A percentile compares a stretch with the other conserved stretches of the same genome.
Conservation (phyloP, 92 coral and sea anemone genomes). For the Zoanthus solanderi region DNA sequence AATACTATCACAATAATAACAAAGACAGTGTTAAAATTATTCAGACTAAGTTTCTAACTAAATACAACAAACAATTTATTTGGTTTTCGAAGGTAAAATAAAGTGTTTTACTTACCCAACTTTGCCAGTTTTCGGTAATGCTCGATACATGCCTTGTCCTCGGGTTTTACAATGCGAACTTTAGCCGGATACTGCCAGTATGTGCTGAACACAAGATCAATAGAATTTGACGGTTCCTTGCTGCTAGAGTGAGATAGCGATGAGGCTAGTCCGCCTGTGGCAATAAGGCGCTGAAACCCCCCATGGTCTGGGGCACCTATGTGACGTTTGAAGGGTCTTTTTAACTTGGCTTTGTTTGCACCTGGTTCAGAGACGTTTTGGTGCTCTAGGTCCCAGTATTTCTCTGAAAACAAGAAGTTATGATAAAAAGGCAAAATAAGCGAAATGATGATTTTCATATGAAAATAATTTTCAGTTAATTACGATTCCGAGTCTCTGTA, state of each 20-base stretch:
- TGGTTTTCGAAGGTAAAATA: neutral
- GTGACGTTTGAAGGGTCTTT: slow-evolving; percentile 62
- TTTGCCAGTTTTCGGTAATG: slow-evolving; percentile 87
- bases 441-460: too few species aligned
- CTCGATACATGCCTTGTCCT: slow-evolving; percentile 92
- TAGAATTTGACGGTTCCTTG: slow-evolving; percentile 75
- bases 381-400: slow-evolving; percentile 40
- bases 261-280: slow-evolving; percentile 85
- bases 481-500: too few species aligned
- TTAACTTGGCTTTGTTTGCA: neutral
- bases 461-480: too few species aligned
- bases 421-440: neutral
- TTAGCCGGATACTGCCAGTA: slow-evolving; percentile 99
- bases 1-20: too few species aligned
- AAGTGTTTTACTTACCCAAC: slow-evolving; percentile 62
- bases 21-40: too few species aligned
- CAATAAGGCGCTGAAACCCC: slow-evolving; percentile 95
- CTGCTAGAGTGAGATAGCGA: slow-evolving; percentile 69
- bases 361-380: neutral
- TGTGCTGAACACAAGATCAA: slow-evolving; percentile 90
- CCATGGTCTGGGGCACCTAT: slow-evolving; percentile 99
- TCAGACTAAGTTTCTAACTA: too few species aligned
- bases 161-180: slow-evolving; percentile 87
- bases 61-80: neutral
- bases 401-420: slow-evolving; percentile 21